Conservation (phyloP, 2,888 invertebrate genomes). For the Acanthococcus lagerstroemiae region DNA sequence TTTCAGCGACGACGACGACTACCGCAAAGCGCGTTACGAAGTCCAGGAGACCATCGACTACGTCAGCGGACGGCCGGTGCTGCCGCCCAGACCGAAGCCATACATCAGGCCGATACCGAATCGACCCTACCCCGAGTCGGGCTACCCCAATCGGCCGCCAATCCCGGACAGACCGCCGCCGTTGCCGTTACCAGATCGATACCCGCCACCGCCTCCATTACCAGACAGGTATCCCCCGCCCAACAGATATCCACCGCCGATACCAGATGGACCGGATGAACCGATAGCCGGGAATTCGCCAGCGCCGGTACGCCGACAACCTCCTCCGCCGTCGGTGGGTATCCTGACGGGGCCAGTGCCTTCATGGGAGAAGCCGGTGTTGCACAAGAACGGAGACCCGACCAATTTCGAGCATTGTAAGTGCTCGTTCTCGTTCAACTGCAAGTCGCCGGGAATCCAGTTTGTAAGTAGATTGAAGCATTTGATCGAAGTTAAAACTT, state of each 20-base stretch:
- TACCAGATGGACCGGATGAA: conserved; percentile 17
- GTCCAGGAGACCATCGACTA: conserved; percentile 11
- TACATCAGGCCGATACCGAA: not conserved
- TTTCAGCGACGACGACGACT: conserved; percentile 2
- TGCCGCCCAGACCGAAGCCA: conserved; percentile 7
- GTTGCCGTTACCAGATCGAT: conserved; percentile 1
- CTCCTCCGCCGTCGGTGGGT: conserved; percentile 34
- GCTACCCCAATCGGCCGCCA: conserved; percentile 13
- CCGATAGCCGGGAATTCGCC: conserved; percentile 5
- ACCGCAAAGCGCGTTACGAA: conserved; percentile 27
- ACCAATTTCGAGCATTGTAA: conserved; percentile 43
- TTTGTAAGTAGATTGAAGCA: conserved; percentile 43
- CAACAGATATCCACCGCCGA: not conserved
- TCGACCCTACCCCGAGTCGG: conserved; percentile 2
- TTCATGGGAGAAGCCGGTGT: conserved; percentile 40
- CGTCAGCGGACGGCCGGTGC: conserved; percentile 1
- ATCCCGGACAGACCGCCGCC: conserved; percentile 5
- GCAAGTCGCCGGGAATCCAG: conserved; percentile 46
- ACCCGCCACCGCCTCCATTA: not conserved
- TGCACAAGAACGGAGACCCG: conserved; percentile 37
- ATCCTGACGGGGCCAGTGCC: conserved; percentile 44
- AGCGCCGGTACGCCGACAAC: conserved; percentile 25
- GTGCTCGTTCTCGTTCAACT: conserved; percentile 49
- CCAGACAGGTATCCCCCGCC: conserved; percentile 22
- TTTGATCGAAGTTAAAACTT: not conserved